phyloP scores from a whole-genome alignment of 2,888 invertebrate species.

The Xestia c-nigrum region DNA sequence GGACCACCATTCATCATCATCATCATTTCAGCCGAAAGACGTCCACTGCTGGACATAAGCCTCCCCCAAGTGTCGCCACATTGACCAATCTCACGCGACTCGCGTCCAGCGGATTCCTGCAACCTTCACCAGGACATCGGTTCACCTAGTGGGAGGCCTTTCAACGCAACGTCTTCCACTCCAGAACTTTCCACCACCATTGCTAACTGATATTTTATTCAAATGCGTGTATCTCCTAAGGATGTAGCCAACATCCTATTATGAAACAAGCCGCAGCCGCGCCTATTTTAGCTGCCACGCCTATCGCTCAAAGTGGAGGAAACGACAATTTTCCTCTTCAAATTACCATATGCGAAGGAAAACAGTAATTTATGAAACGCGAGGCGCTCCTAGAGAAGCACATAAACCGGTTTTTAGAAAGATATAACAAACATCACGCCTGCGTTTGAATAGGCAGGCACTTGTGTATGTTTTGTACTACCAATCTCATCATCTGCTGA shows the following conservation, averaged over 20 bases:
- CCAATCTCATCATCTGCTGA: not conserved
- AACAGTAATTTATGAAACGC: conserved; percentile 36
- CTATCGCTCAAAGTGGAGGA: conserved; percentile 23
- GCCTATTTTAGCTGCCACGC: conserved; percentile 27
- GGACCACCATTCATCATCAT: not conserved
- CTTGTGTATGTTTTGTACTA: not conserved
- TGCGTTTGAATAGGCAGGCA: not conserved
- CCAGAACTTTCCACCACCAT: not conserved
- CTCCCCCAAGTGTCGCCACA: too few relatives aligned
- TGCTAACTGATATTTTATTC: not conserved
- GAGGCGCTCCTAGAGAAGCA: conserved; percentile 25
- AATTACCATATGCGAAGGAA: conserved; percentile 36
- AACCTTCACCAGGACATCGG: too few relatives aligned
- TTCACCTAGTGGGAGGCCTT: too few relatives aligned
- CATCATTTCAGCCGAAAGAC: too few relatives aligned
- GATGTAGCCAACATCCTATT: conserved; percentile 20
- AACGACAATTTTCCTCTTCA: conserved; percentile 30
- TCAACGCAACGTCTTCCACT: too few relatives aligned
- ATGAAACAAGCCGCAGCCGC: conserved; percentile 16
- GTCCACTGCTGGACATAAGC: too few relatives aligned
- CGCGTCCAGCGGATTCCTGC: too few relatives aligned
- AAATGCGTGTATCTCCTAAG: conserved; percentile 25
- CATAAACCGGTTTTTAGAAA: conserved; percentile 11
- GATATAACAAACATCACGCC: not conserved
- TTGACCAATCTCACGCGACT: too few relatives aligned